A percentile compares a stretch with the other conserved stretches of the same genome.
phyloP scores from a whole-genome alignment of 2,113 vertebrate genomes.

The Dunckerocampus dactyliophorus region DNA sequence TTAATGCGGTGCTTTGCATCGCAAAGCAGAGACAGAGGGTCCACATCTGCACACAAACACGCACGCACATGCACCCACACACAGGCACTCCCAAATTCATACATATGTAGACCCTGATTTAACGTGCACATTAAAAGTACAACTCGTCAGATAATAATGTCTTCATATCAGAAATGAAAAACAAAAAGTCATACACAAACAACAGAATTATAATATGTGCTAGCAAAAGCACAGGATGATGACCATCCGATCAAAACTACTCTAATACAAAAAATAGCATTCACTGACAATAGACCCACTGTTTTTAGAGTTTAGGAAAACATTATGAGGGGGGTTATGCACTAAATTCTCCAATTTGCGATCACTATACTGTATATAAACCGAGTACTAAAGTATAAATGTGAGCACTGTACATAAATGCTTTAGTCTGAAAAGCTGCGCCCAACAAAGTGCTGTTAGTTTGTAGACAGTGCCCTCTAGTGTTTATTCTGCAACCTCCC shows the following conservation, averaged over 20 bases:
- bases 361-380: not conserved
- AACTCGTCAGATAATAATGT: not conserved
- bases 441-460: conserved; percentile 12
- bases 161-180: not conserved
- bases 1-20: conserved; percentile 31
- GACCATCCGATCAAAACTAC: conserved; percentile 42
- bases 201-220: conserved; percentile 5
- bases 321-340: too few species aligned
- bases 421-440: not conserved
- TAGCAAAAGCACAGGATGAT: conserved; percentile 22
- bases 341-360: too few species aligned
- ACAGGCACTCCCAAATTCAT: not conserved
- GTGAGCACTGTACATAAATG: too few species aligned
- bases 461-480: conserved; percentile 51
- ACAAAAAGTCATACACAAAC: not conserved
- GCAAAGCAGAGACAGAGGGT: conserved; percentile 15
- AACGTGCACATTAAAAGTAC: not conserved
- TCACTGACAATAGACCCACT: not conserved
- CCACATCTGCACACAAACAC: conserved; percentile 1
- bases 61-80: not conserved
- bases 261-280: not conserved
- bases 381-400: not conserved
- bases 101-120: not conserved
- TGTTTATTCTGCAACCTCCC: conserved; percentile 24
- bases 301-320: not conserved